Base-by-base conservation (phyloP, 2,113 vertebrate genomes). In the Seriola dumerili region DNA sequence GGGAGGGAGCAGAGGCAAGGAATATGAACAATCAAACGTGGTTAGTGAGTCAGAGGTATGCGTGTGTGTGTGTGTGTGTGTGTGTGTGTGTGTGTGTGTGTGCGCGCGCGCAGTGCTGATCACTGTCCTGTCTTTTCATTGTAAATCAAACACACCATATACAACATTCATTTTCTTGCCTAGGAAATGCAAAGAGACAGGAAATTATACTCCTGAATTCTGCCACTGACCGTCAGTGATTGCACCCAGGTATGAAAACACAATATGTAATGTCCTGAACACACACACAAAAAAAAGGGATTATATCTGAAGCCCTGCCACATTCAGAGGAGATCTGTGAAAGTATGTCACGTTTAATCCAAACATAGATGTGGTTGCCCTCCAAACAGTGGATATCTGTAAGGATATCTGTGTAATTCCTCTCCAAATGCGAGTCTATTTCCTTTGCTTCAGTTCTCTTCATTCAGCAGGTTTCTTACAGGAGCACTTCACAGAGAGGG, bases 241-340 rank as follows among this genome's bases (percentile, higher is more conserved):
- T 69, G 52, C 61, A 75, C 68, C 54, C 63, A 29, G 65, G 69
- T 74, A 70, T 81, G 82, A 85, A 81, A 76, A 72, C 59, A 12
- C 13, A 21, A 17, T 16, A 52, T 66, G 23, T 16, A 14, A 42
- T 42, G 54, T 34, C 25, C 19, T 58, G 29, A 71, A 57, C 4
- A 42, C 16, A 9, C 44, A 61, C 40, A 13, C 4, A 36, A 36
- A 10, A 12, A 71, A 68, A 67, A 57, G 23, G 50, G 63, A 86
- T 34, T 58, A 19, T 36, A 80, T 80, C 40, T 72, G 63, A 48
- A 76, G 40, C 29, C 25, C 42, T 62, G 65, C 17, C 55, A 29
- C 42, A 68, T 84, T 89, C 57, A 44, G 44, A 76, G 72, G 50
- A 89, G 91, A 94, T 93, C 90, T 90, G 89, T 88, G 44, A 91